Percentiles rank a stretch among this genome's conserved stretches.
Conservation (phyloP, 1,140 invertebrate species). For the Plodia interpunctella region DNA sequence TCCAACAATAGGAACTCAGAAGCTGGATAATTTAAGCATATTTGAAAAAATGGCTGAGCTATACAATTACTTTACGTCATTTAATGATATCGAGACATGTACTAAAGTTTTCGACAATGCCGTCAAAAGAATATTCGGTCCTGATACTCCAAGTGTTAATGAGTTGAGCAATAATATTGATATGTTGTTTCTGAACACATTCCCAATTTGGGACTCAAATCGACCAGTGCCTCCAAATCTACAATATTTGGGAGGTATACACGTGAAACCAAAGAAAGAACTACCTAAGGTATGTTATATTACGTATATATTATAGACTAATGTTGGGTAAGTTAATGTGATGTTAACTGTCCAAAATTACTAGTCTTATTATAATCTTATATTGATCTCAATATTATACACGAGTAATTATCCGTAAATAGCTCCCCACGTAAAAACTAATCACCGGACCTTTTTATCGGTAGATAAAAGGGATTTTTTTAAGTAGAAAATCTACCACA, state of each 20-base stretch:
- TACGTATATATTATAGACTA: too few relatives aligned
- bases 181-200: constrained; percentile 75
- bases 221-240: constrained; percentile 69
- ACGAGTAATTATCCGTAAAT: too few relatives aligned
- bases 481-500: too few relatives aligned
- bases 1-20: constrained; percentile 49
- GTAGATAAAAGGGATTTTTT: too few relatives aligned
- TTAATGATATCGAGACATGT: not conserved
- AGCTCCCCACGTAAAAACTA: too few relatives aligned
- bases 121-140: constrained; percentile 58
- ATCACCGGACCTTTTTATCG: too few relatives aligned
- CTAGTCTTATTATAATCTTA: too few relatives aligned
- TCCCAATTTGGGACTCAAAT: constrained; percentile 65
- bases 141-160: constrained; percentile 44
- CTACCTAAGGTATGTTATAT: constrained; percentile 30
- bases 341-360: too few relatives aligned
- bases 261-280: constrained; percentile 55
- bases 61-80: constrained; percentile 25
- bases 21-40: constrained; percentile 33
- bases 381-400: too few relatives aligned
- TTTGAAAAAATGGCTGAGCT: constrained; percentile 44
- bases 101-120: constrained; percentile 36
- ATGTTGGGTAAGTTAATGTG: too few relatives aligned
- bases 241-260: constrained; percentile 71
- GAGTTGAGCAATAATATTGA: constrained; percentile 71